Base-by-base conservation (phyloP, 1,140 invertebrate genomes). In the Galendromus occidentalis region DNA sequence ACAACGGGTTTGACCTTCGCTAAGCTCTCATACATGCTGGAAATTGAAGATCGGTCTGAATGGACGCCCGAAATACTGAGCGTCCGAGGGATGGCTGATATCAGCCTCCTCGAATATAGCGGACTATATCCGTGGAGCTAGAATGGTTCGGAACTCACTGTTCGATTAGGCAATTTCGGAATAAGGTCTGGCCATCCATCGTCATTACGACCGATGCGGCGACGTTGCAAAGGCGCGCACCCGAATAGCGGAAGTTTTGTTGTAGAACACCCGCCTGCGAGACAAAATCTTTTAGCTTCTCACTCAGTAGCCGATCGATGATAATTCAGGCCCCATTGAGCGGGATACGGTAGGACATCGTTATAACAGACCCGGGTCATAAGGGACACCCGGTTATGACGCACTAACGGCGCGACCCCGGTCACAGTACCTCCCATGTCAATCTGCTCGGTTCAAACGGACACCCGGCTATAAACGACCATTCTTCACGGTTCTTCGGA, bases 191-290 rank as follows among this genome's bases (percentile, higher is more conserved):
- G 6, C 51, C 51, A 4, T 59, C 33, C 33, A 39, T 6, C 4
- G 33, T 39, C 33, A 6, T 17, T 4, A 59, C 51, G 1, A 59
- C 20, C 2, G 14, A 17, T 20, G 20, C 9, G 17, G 25, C 51
- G 51, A 22, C 9, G 33, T 59, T 14, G 51, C 51, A 59, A 25
- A 59, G 51, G 6, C 20, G 12, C 14, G 51, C 51, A 22, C 51
- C 51, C 17, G 51, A 59, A 25, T 59, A 59, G 22, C 51, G 51
- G 51, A 59, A 59, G 51, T 59, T 59, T 59, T 59, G 51, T 9
- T 59, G 51, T 1, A 59, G 51, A 20, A 59, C 51, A 9, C 51
- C 51, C n/a, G 51, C 51, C 51, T 59, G 20, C 12, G n/a, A n/a
- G n/a, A n/a, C n/a, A n/a, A n/a, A n/a, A n/a, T n/a, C n/a, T n/a